Evolutionary conservation across 2,888 invertebrate genomes (phyloP), one percentile per base, ranked within the genome.

Genomic region (Syrista parreyssii): DNA sequence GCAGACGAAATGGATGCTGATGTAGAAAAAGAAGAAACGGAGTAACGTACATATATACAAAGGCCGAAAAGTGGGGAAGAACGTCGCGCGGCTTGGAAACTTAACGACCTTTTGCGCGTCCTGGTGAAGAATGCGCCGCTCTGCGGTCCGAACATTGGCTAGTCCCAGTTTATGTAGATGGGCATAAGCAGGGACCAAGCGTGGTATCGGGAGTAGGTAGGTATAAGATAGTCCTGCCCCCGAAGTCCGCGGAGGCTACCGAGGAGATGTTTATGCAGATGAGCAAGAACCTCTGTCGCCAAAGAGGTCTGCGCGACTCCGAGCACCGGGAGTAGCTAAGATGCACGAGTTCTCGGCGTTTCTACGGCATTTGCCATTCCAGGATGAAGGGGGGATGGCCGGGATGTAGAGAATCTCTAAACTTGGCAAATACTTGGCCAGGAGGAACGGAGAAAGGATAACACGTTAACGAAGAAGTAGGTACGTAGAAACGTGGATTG

Each of bases 201-300:
- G 73, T 77, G 82, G 80, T 80, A 83, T 81, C 80, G 78, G 78
- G 82, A 78, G 80, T 79, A 81, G 72, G 74, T 72, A 76, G 75
- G 79, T 76, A 79, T 76, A 79, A 79, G 75, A 79, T 79, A 79
- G 76, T 71, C 80, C 83, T 82, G 78, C 83, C 82, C 79, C 79
- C 68, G 80, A 78, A 78, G 82, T 81, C 84, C 79, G 80, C 77
- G 79, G 79, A 81, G 81, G 81, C 84, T 84, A 82, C 85, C 82
- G 80, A 83, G 79, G 79, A 82, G 88, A 89, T 89, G 88, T 88
- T 89, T 89, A 89, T 88, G 89, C 87, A 89, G 89, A 89, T 89
- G 89, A 89, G 87, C 83, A 81, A 76, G 82, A 79, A 79, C 73
- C 79, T 78, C 79, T 81, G 81, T 83, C 85, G 83, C 80, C 83